Percentiles rank a stretch among this genome's conserved stretches.
phyloP scores from a whole-genome alignment of 2,113 vertebrate species.

The Sinocyclocheilus grahami region DNA sequence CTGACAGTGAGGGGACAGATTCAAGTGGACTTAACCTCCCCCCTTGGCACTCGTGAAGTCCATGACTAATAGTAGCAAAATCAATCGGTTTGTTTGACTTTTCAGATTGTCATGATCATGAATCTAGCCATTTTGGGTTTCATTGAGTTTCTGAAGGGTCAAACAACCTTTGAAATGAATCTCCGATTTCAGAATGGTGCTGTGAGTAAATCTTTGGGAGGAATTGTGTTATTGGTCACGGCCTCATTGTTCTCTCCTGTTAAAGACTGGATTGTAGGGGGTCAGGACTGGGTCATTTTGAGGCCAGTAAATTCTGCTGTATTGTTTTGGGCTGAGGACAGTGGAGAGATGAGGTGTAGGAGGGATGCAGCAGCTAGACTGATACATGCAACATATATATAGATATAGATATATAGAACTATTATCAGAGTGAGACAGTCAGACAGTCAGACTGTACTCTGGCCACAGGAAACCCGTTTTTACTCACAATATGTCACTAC shows the following conservation, averaged over 20 bases:
- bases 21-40: constrained; percentile 58
- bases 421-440: constrained; percentile 78
- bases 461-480: constrained; percentile 90
- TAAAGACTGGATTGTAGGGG: constrained; percentile 14
- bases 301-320: constrained; percentile 66
- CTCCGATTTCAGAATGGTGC: background rate
- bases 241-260: background rate
- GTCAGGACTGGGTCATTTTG: constrained; percentile 18
- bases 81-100: constrained; percentile 55
- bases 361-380: constrained; percentile 89
- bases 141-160: constrained; percentile 26
- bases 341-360: constrained; percentile 83
- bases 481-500: constrained; percentile 99
- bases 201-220: background rate
- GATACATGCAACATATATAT: constrained; percentile 94
- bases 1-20: constrained; percentile 68
- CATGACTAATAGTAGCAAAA: constrained; percentile 63
- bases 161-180: constrained; percentile 14
- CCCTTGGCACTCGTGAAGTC: constrained; percentile 63
- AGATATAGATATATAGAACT: constrained; percentile 58
- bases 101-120: constrained; percentile 53
- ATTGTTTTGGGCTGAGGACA: constrained; percentile 77
- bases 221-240: background rate
- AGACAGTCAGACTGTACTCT: constrained; percentile 82
- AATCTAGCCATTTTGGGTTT: background rate